Conservation (phyloP, 2,888 invertebrate species). For the Drosophila ezoana region DNA sequence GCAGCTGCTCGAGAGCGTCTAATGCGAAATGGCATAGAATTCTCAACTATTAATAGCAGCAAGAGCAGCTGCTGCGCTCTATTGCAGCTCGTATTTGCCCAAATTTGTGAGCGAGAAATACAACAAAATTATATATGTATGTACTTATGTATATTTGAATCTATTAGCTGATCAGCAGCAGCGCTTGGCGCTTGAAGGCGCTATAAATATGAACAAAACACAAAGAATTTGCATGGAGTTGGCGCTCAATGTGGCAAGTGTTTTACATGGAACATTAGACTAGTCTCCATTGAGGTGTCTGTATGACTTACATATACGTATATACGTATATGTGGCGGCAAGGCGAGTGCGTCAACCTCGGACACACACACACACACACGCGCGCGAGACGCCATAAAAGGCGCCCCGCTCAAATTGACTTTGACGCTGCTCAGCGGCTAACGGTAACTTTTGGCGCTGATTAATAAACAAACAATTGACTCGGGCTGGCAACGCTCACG, state of each 20-base stretch:
- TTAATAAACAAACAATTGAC: conserved; percentile 66
- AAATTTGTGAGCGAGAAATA: conserved; percentile 16
- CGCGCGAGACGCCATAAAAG: conserved; percentile 38
- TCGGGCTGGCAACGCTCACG: conserved; percentile 51
- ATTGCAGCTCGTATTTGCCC: conserved; percentile 13
- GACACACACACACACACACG: conserved; percentile 17
- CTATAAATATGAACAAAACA: conserved; percentile 31
- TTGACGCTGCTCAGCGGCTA: conserved; percentile 50
- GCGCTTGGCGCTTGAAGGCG: conserved; percentile 9
- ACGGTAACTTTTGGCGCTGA: conserved; percentile 56
- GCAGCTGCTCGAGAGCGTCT: conserved; percentile 51
- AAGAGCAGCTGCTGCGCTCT: conserved; percentile 28
- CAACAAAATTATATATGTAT: not conserved
- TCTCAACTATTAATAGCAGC: conserved; percentile 64
- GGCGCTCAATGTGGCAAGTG: conserved; percentile 29
- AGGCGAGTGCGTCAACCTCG: conserved; percentile 73
- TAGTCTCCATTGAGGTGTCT: conserved; percentile 35
- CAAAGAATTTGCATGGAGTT: conserved; percentile 43
- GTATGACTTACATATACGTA: conserved; percentile 8
- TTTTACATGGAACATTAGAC: conserved; percentile 38
- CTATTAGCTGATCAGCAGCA: conserved; percentile 8
- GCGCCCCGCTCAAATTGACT: conserved; percentile 46
- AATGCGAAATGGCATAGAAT: conserved; percentile 48
- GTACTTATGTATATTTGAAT: not conserved
- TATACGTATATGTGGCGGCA: conserved; percentile 21